Evolutionary conservation across 2,888 invertebrate species (phyloP).

Genomic region (Sminthurinus aureus): DNA sequence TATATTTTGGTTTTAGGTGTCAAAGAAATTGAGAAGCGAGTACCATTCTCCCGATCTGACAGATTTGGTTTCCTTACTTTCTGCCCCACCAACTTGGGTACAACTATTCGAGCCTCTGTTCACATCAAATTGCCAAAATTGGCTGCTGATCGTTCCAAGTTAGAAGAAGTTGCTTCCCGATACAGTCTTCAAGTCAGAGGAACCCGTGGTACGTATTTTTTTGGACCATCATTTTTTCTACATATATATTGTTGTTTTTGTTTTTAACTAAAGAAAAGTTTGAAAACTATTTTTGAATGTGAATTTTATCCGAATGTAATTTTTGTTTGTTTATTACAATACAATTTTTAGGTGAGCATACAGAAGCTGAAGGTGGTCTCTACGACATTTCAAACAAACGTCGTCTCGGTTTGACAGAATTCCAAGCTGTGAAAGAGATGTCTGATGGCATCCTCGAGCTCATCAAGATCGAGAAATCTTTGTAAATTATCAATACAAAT

Average conservation of each 20-base stretch:
- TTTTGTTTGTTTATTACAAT: background rate
- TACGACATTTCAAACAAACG: conserved; percentile 68
- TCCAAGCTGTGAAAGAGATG: conserved; percentile 67
- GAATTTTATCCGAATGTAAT: background rate
- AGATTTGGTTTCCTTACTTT: conserved; percentile 69
- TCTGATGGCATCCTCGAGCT: conserved; percentile 66
- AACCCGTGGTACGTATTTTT: no score
- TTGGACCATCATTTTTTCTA: no score
- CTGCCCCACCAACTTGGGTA: conserved; percentile 71
- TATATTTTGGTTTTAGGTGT: conserved; percentile 62
- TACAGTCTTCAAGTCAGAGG: conserved; percentile 65
- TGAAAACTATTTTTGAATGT: no score
- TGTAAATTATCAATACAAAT: conserved; percentile 46
- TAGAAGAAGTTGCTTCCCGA: conserved; percentile 66
- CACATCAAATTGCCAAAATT: conserved; percentile 68
- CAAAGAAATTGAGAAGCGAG: conserved; percentile 64
- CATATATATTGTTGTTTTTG: no score
- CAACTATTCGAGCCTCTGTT: conserved; percentile 69
- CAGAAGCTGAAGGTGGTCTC: conserved; percentile 66
- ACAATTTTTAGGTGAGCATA: conserved; percentile 64
- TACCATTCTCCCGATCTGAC: conserved; percentile 67
- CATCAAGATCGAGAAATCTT: conserved; percentile 65
- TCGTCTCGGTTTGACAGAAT: conserved; percentile 67
- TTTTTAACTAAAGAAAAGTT: no score
- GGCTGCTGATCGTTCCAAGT: conserved; percentile 63